These are phyloP conservation scores for Catharus bicknelli DNA, from an alignment of 2,113 vertebrate genomes.

Conservation along the genomic window DNA sequence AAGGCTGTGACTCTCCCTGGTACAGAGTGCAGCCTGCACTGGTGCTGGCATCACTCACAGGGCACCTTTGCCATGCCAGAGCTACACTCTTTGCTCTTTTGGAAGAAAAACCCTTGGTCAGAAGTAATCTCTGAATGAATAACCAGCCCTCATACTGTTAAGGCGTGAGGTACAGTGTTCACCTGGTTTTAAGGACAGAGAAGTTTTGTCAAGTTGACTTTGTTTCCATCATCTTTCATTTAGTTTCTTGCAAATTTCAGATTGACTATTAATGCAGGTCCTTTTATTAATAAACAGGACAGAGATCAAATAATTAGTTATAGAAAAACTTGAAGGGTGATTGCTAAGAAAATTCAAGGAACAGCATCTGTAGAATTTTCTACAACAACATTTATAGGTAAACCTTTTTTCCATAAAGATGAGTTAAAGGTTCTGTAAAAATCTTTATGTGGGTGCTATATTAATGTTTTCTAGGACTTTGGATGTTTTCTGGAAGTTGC, in stretches of 20 bases:
- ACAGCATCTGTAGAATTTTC: accelerated
- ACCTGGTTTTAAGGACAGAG: not conserved
- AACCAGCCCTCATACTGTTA: accelerated
- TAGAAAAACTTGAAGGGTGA: not conserved
- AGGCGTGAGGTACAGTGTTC: not conserved
- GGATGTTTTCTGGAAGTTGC: not conserved
- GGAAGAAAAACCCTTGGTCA: not conserved
- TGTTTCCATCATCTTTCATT: not conserved
- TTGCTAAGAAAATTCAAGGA: not conserved
- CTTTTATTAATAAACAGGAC: not conserved
- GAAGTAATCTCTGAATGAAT: not conserved
- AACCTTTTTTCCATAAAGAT: not conserved
- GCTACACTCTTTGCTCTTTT: not conserved
- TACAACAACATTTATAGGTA: not conserved
- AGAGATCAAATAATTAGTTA: not conserved
- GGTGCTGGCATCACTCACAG: accelerated
- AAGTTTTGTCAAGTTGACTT: not conserved
- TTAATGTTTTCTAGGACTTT: not conserved
- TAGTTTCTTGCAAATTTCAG: not conserved
- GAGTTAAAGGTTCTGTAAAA: not conserved
- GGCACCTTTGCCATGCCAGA: accelerated
- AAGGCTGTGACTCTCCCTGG: not conserved
- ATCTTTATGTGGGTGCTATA: not conserved
- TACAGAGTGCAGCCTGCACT: not conserved
- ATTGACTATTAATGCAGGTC: not conserved